Base-by-base conservation (phyloP, 2,113 vertebrate genomes). In the Centrocercus urophasianus region DNA sequence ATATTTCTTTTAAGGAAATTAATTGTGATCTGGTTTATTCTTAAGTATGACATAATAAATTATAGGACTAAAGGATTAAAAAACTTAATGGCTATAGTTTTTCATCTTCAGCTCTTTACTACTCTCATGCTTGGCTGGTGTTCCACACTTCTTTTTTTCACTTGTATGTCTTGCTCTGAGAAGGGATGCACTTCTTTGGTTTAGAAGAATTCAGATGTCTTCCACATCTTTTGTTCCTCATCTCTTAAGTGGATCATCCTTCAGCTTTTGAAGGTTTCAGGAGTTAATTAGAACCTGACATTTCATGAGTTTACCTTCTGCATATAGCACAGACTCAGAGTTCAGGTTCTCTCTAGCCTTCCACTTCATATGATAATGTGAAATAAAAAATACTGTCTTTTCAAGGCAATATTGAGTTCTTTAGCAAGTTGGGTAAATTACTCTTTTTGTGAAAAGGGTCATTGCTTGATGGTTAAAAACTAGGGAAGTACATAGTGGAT, bases 291-390 rank as follows among this genome's bases (percentile, higher is more conserved):
- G 27, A 36, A 56, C 13, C 21, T 67, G 20, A 67, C 92, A 65
- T 13, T 67, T 27, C 7, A 45, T 60, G 14, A 77, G 12, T 77
- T 85, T 36, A 42, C n/a, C 22, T 13, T 8, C 42, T 66, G 42
- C 1, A 1, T 20, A 17, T 10, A 28, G 27, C 0, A 0, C 88
- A 66, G 54, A 54, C 32, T 11, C 77, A 27, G 36, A 77, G 11
- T 79, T 71, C 22, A 8, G 38, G 13, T 54, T 80, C 50, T 80
- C 27, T 8, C 57, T 78, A 28, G 65, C 7, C 10, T 77, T 86
- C 71, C 25, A 20, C 16, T 47, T 71, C 65, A 59, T 63, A 11
- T 56, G 25, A 61, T 38, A 38, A 38, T 38, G 38, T 45, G 28
- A 32, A 83, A 69, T 12, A 42, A 74, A 65, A 8, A 32, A 30